Conservation (phyloP, 1,140 invertebrate species). For the Drosophila punjabiensis region DNA sequence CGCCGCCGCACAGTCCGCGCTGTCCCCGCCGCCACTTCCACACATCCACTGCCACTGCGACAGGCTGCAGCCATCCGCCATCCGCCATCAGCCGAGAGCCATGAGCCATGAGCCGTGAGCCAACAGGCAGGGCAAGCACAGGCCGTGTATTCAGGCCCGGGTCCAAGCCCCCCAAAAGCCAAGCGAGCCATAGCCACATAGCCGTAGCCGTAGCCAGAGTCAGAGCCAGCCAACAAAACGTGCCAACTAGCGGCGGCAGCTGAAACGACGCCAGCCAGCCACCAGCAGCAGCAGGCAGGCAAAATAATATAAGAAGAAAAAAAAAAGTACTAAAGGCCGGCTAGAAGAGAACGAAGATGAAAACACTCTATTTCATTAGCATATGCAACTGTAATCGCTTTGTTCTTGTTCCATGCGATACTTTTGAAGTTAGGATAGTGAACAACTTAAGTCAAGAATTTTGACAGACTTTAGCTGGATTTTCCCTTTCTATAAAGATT, state of each 20-base stretch:
- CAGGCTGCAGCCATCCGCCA: constrained; percentile 74
- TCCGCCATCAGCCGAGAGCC: constrained; percentile 37
- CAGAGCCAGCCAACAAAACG: constrained; percentile 75
- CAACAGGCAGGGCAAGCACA: constrained; percentile 32
- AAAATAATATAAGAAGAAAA: constrained; percentile 71
- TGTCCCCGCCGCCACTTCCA: constrained; percentile 6
- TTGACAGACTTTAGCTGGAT: too few species aligned
- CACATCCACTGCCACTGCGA: constrained; percentile 52
- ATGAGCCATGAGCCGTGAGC: constrained; percentile 40
- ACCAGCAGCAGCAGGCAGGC: constrained; percentile 59
- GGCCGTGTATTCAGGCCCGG: constrained; percentile 43
- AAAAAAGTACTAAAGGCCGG: constrained; percentile 30
- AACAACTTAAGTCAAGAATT: too few species aligned
- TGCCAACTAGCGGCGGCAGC: constrained; percentile 69
- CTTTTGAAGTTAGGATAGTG: background rate
- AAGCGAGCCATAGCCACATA: constrained; percentile 46
- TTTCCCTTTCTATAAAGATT: too few species aligned
- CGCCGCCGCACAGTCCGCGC: constrained; percentile 40
- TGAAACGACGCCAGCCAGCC: constrained; percentile 60
- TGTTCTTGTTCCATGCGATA: background rate
- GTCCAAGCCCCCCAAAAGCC: constrained; percentile 70
- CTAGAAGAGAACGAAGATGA: constrained; percentile 16
- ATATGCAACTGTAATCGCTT: background rate
- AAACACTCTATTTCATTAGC: constrained; percentile 18
- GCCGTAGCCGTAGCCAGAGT: constrained; percentile 35